phyloP scores from a whole-genome alignment of 2,113 vertebrate genomes.

The Panurus biarmicus region DNA sequence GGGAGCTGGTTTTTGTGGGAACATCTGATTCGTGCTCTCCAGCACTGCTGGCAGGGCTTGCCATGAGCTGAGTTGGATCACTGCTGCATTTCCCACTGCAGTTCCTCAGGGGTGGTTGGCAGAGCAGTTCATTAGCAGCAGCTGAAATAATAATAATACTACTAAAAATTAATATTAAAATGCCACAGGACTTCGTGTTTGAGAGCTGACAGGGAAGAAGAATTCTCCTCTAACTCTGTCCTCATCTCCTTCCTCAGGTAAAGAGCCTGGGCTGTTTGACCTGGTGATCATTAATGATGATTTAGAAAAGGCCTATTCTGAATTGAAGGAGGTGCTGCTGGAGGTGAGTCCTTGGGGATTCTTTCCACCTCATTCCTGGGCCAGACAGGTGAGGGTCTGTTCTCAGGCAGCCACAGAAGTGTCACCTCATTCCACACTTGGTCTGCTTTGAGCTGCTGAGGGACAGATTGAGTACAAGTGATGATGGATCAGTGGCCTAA shows the following conservation, averaged over 20 bases:
- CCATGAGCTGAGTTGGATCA: background rate
- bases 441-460: background rate
- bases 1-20: background rate
- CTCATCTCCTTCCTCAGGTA: conserved; percentile 65
- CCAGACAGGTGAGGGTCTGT: background rate
- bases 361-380: fast-evolving
- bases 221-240: background rate
- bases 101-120: background rate
- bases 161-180: background rate
- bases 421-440: background rate
- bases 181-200: fast-evolving
- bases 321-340: conserved; percentile 75
- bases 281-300: conserved; percentile 84
- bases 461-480: fast-evolving
- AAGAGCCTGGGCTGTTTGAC: conserved; percentile 86
- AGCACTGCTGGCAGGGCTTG: background rate
- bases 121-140: background rate
- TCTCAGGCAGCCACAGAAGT: background rate
- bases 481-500: background rate
- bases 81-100: background rate
- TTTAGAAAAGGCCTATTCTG: conserved; percentile 80
- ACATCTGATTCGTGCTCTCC: background rate
- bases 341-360: conserved; percentile 70
- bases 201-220: background rate
- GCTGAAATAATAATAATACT: background rate